Evolutionary conservation across 1,140 invertebrate genomes (phyloP).

Genomic region (Macrosteles quadrilineatus): DNA sequence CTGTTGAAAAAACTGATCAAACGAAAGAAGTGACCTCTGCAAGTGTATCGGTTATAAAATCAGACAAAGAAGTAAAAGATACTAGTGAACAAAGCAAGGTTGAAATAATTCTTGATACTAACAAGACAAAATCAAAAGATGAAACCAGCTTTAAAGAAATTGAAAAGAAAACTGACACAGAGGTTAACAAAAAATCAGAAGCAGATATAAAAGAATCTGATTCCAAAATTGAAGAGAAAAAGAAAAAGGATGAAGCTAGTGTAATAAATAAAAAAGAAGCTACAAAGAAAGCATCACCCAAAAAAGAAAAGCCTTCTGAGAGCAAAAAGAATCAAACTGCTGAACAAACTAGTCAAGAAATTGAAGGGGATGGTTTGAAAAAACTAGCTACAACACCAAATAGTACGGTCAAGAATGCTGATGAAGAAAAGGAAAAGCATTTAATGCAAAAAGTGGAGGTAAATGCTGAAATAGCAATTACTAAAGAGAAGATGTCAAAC

Average conservation of each 20-base stretch:
- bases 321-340: background rate
- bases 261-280: conserved; percentile 30
- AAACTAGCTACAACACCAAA: conserved; percentile 40
- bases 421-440: conserved; percentile 33
- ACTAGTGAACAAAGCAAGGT: conserved; percentile 39
- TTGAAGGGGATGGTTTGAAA: conserved; percentile 37
- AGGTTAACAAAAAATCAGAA: conserved; percentile 25
- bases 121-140: conserved; percentile 34
- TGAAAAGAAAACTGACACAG: conserved; percentile 22
- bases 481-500: too few species aligned
- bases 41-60: conserved; percentile 36
- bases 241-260: conserved; percentile 11
- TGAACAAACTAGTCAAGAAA: conserved; percentile 36
- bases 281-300: conserved; percentile 24
- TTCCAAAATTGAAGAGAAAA: conserved; percentile 33
- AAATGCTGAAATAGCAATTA: background rate
- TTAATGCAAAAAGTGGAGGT: background rate
- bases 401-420: conserved; percentile 40
- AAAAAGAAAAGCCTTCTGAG: background rate
- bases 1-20: conserved; percentile 35
- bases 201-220: conserved; percentile 34
- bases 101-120: conserved; percentile 40
- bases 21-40: conserved; percentile 38
- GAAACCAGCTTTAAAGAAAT: conserved; percentile 27
- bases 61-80: conserved; percentile 41